Conservation (phyloP, 23 tunicate genomes). For the Ascidia mentula region DNA sequence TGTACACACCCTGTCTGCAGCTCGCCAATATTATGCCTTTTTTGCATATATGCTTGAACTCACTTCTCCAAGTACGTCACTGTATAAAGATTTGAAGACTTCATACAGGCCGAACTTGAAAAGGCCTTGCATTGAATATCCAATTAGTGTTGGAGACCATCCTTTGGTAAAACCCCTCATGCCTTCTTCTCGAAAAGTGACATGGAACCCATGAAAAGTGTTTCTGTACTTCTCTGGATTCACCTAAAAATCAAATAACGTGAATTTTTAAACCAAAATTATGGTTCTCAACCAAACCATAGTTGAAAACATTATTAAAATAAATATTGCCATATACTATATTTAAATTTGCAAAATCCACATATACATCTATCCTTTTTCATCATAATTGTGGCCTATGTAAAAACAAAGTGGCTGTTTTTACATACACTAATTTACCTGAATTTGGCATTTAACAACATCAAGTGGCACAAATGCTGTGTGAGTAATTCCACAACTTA, state of each 20-base stretch:
- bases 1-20: no score
- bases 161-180: slow-evolving; percentile 83
- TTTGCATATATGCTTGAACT: neutral
- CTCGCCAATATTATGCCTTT: no score
- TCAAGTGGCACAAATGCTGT: slow-evolving; percentile 91
- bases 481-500: slow-evolving; percentile 93
- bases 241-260: slow-evolving; percentile 14
- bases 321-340: no score
- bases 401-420: no score
- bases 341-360: no score
- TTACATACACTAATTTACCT: slow-evolving; percentile 8
- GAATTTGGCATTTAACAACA: slow-evolving; percentile 93
- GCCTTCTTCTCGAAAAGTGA: slow-evolving; percentile 82
- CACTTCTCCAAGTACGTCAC: slow-evolving; percentile 69
- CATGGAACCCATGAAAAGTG: slow-evolving; percentile 55
- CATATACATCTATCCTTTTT: no score
- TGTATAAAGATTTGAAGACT: slow-evolving; percentile 80
- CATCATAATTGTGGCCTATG: no score
- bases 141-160: slow-evolving; percentile 95
- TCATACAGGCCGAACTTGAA: slow-evolving; percentile 97
- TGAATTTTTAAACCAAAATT: neutral
- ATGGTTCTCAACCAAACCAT: neutral
- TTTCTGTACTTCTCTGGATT: slow-evolving; percentile 72
- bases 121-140: slow-evolving; percentile 95
- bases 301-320: no score